phyloP scores from a whole-genome alignment of 2,888 invertebrate genomes.

The Eueremaeus valkanovi region DNA sequence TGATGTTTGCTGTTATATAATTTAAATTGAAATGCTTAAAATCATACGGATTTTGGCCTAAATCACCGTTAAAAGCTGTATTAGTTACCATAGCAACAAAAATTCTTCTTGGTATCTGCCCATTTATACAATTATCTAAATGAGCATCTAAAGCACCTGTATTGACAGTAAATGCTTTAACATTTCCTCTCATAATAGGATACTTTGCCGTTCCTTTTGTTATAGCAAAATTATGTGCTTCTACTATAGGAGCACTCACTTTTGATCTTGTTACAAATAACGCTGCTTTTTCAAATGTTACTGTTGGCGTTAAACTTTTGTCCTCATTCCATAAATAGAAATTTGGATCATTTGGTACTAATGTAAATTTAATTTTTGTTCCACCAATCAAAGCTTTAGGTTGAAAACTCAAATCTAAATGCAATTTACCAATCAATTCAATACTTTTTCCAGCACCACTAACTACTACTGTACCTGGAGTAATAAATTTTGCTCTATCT shows the following conservation, averaged over 20 bases:
- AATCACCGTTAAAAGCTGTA: not conserved
- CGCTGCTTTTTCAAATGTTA: not conserved
- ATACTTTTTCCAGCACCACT: not conserved
- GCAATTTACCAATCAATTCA: constrained; percentile 4
- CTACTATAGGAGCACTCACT: not conserved
- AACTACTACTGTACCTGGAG: not conserved
- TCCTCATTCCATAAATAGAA: not conserved
- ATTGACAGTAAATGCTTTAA: not conserved
- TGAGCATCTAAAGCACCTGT: not conserved
- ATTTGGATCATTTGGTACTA: not conserved
- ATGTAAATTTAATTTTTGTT: not conserved
- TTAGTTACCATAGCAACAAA: not conserved
- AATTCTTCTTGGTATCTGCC: not conserved
- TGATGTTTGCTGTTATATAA: not conserved
- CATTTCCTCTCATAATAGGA: constrained; percentile 1
- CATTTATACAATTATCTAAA: not conserved
- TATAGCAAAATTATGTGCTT: not conserved
- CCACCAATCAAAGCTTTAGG: constrained; percentile 10
- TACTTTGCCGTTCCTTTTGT: not conserved
- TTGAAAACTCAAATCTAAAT: constrained; percentile 22
- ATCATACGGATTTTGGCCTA: not conserved
- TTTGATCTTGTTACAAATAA: not conserved
- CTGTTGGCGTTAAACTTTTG: not conserved
- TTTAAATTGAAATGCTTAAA: constrained; percentile 2
- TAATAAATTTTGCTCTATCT: not conserved